Evolutionary conservation across 2,797 vertebrate genomes (phyloP).

Genomic region (Brotula barbata): DNA sequence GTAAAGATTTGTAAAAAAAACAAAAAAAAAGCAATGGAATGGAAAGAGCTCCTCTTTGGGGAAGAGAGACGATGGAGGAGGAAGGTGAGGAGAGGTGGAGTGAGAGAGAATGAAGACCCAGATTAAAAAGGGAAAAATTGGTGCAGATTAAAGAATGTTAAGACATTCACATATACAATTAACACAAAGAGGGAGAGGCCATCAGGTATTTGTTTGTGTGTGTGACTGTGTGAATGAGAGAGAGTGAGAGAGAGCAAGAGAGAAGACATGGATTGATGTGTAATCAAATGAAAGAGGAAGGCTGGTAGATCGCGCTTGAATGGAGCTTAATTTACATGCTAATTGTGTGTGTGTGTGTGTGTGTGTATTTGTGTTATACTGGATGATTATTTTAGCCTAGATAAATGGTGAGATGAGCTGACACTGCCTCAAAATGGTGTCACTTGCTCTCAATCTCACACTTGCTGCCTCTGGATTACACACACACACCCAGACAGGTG

Average conservation of each 20-base stretch:
- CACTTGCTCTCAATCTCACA: slow-evolving; percentile 2
- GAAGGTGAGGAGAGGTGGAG: neutral
- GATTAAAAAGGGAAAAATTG: neutral
- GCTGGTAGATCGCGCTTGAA: slow-evolving; percentile 60
- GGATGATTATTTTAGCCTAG: slow-evolving; percentile 48
- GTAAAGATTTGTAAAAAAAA: no score
- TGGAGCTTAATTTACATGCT: slow-evolving; percentile 73
- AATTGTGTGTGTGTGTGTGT: slow-evolving; percentile 47
- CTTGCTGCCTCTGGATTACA: neutral
- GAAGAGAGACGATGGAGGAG: neutral
- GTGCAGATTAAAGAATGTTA: slow-evolving; percentile 25
- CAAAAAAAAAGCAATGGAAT: slow-evolving; percentile 1
- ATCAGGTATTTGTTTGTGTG: slow-evolving; percentile 14
- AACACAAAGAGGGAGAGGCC: slow-evolving; percentile 44
- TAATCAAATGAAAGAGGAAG: slow-evolving; percentile 67
- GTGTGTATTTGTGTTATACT: slow-evolving; percentile 17
- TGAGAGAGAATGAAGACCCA: neutral
- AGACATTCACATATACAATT: slow-evolving; percentile 48
- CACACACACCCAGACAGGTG: slow-evolving; percentile 16
- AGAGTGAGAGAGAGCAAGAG: neutral
- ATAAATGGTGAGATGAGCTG: slow-evolving; percentile 47
- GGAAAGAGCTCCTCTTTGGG: neutral
- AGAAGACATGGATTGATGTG: slow-evolving; percentile 53
- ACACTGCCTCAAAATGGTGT: slow-evolving; percentile 35
- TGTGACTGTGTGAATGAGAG: slow-evolving; percentile 11